phyloP scores from a whole-genome alignment of 2,888 invertebrate genomes.

The Lasioglossum lativentre region DNA sequence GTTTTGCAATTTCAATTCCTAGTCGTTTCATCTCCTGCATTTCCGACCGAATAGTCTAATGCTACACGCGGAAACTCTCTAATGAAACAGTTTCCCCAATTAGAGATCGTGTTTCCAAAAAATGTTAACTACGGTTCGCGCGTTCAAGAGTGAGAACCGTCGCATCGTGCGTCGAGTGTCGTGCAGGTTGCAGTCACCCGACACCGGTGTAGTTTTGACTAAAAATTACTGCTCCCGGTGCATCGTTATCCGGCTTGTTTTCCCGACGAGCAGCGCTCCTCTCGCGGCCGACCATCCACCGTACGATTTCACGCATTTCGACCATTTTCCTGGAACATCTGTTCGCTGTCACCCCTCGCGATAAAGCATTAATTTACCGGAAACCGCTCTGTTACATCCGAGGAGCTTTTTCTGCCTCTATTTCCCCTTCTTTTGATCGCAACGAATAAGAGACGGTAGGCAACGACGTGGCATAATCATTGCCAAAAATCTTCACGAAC shows the following conservation, averaged over 20 bases:
- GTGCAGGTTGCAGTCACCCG: constrained; percentile 52
- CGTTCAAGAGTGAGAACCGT: constrained; percentile 25
- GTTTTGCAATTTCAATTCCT: too few relatives aligned
- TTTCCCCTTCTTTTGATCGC: too few relatives aligned
- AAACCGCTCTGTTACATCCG: constrained; percentile 27
- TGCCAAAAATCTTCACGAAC: not conserved
- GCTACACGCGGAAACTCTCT: not conserved
- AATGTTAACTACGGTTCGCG: not conserved
- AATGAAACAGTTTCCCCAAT: not conserved
- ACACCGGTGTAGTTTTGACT: constrained; percentile 33
- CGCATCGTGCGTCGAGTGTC: not conserved
- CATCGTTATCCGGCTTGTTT: not conserved
- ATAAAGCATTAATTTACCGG: constrained; percentile 51
- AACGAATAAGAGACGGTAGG: not conserved
- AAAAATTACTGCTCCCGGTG: constrained; percentile 26
- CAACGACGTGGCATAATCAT: not conserved
- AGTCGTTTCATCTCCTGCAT: too few relatives aligned
- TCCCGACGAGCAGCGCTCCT: not conserved
- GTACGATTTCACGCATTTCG: constrained; percentile 42
- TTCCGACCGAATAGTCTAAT: not conserved
- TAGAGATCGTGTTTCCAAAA: not conserved
- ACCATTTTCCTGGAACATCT: constrained; percentile 41
- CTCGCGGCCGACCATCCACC: constrained; percentile 7
- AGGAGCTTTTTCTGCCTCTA: not conserved
- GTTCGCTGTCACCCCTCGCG: constrained; percentile 44